phyloP scores from a whole-genome alignment of 2,888 invertebrate species.

The Heteromyza rotundicornis region DNA sequence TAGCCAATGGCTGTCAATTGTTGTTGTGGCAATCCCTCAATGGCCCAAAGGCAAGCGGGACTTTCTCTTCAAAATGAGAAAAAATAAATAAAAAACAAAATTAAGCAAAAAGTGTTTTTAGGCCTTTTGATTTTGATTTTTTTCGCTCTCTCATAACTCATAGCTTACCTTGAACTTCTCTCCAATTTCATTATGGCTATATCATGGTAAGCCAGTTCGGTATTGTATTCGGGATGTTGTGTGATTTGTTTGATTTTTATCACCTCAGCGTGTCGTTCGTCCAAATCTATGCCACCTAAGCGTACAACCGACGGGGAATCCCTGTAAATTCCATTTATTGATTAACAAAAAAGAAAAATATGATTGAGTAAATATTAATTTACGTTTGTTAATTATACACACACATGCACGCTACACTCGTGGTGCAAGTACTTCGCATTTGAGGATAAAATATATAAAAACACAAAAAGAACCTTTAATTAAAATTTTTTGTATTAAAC shows the following conservation, averaged over 20 bases:
- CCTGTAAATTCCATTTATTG: constrained; percentile 6
- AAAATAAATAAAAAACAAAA: background rate
- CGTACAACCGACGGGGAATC: constrained; percentile 15
- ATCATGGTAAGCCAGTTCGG: constrained; percentile 14
- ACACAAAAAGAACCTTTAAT: too few species aligned
- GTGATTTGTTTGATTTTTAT: constrained; percentile 15
- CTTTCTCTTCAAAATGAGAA: background rate
- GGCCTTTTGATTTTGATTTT: background rate
- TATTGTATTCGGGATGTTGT: constrained; percentile 17
- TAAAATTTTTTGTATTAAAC: too few species aligned
- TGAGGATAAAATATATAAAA: too few species aligned
- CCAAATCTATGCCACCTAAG: constrained; percentile 18
- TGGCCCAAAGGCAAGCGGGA: constrained; percentile 20
- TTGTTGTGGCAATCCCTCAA: constrained; percentile 5
- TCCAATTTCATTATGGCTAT: constrained; percentile 13
- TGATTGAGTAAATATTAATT: too few species aligned
- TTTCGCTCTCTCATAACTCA: too few species aligned
- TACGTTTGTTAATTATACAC: too few species aligned
- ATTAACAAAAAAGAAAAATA: background rate
- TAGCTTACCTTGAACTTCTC: constrained; percentile 7
- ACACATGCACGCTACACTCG: too few species aligned
- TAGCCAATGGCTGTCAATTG: constrained; percentile 19
- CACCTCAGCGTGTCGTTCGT: constrained; percentile 8
- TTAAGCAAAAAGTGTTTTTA: too few species aligned
- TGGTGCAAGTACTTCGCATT: too few species aligned